Conservation (phyloP, 2,888 invertebrate species). For the Protula sp. region DNA sequence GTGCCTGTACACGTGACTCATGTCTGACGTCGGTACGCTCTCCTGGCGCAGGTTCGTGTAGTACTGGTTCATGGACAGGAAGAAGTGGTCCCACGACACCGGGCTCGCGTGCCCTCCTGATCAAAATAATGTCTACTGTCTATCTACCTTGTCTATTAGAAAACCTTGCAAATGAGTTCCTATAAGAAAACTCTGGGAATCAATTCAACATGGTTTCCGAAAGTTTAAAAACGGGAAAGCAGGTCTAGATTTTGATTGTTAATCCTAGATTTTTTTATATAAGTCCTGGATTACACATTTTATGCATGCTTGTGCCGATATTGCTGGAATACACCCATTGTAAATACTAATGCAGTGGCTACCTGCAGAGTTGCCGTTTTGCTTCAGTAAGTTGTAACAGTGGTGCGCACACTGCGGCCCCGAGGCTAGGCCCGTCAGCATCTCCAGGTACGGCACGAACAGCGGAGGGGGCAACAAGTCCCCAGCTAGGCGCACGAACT, state of each 20-base stretch:
- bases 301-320: no score
- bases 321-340: no score
- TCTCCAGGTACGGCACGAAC: constrained; percentile 79
- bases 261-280: no score
- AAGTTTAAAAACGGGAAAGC: no score
- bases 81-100: constrained; percentile 81
- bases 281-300: no score
- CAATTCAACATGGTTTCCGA: no score
- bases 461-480: constrained; percentile 77
- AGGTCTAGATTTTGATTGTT: no score
- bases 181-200: no score
- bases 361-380: constrained; percentile 56
- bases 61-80: constrained; percentile 66
- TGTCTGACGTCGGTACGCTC: constrained; percentile 61
- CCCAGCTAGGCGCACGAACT: constrained; percentile 83
- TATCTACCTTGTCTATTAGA: no score
- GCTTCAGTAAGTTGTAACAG: constrained; percentile 72
- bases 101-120: constrained; percentile 55
- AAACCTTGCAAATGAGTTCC: no score
- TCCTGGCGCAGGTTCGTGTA: constrained; percentile 57
- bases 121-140: constrained; percentile 6
- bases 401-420: constrained; percentile 69
- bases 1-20: constrained; percentile 47
- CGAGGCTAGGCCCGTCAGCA: constrained; percentile 76
- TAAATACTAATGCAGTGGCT: no score